Percentiles rank a stretch among this genome's conserved stretches.
Evolutionary conservation across 2,113 vertebrate species (phyloP).

Genomic region (Nymphicus hollandicus): DNA sequence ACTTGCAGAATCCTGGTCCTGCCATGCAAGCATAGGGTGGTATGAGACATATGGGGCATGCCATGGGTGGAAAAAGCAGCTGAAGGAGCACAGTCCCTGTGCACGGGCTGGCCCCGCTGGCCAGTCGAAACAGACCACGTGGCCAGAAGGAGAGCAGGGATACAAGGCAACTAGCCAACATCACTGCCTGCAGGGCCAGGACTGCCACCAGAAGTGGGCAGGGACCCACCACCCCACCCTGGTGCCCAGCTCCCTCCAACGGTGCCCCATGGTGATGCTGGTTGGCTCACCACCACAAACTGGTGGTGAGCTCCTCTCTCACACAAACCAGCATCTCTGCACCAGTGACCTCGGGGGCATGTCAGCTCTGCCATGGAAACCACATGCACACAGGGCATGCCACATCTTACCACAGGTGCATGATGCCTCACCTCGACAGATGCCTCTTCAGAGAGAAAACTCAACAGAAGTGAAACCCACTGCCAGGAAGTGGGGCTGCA

Average conservation of each 20-base stretch:
- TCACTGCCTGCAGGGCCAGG: not conserved
- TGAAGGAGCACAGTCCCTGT: not conserved
- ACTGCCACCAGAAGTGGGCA: not conserved
- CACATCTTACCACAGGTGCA: not conserved
- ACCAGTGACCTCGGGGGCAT: accelerated
- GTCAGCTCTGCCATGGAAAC: not conserved
- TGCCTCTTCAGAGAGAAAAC: not conserved
- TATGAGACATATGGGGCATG: accelerated
- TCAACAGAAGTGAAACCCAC: not conserved
- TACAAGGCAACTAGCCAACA: accelerated
- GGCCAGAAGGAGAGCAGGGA: accelerated
- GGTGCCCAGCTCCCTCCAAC: accelerated
- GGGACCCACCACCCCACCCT: accelerated
- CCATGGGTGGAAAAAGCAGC: not conserved
- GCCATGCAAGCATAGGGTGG: not conserved
- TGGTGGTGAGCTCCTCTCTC: not conserved
- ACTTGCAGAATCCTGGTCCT: not conserved
- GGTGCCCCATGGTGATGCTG: accelerated
- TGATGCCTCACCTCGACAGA: accelerated
- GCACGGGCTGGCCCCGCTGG: not conserved
- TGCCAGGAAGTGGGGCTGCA: not conserved
- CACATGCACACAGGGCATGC: not conserved
- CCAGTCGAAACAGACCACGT: accelerated
- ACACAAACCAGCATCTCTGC: accelerated
- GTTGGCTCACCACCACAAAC: not conserved